These are phyloP conservation scores for Sciurus carolinensis DNA, from an alignment of 2,797 vertebrate species.

Conservation along the genomic window DNA sequence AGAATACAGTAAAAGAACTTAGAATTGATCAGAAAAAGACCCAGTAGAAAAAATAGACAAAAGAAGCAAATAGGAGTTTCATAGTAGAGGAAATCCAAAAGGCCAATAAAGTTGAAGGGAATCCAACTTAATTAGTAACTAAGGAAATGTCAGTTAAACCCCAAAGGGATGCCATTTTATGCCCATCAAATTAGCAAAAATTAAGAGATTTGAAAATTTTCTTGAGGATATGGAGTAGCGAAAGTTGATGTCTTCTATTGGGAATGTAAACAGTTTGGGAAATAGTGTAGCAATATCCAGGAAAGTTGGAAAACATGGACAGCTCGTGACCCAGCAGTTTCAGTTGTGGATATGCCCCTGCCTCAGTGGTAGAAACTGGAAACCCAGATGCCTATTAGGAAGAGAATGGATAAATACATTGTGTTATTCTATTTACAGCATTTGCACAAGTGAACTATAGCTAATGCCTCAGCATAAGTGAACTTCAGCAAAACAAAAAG, in stretches of 20 bases:
- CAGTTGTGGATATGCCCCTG: neutral
- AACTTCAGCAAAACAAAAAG: conserved; percentile 11
- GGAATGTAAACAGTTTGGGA: conserved; percentile 6
- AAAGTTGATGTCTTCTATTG: neutral
- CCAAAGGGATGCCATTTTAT: conserved; percentile 47
- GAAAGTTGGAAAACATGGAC: neutral
- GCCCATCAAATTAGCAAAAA: conserved; percentile 13
- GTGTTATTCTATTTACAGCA: neutral
- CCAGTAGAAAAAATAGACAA: conserved; percentile 25
- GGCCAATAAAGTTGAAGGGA: neutral
- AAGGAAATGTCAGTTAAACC: conserved; percentile 55
- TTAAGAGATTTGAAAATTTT: conserved; percentile 58
- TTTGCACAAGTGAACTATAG: neutral
- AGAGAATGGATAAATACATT: neutral
- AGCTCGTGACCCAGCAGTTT: neutral
- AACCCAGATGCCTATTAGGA: neutral
- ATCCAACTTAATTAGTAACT: conserved; percentile 54
- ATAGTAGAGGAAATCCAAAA: conserved; percentile 58
- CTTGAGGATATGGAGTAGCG: neutral
- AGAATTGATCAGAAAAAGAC: conserved; percentile 51
- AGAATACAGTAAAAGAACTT: conserved; percentile 1
- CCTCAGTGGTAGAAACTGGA: neutral
- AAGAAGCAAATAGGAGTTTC: conserved; percentile 61
- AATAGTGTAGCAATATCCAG: neutral
- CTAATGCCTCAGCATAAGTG: neutral